phyloP scores from a whole-genome alignment of 2,888 invertebrate genomes.

The Fragum whitleyi region DNA sequence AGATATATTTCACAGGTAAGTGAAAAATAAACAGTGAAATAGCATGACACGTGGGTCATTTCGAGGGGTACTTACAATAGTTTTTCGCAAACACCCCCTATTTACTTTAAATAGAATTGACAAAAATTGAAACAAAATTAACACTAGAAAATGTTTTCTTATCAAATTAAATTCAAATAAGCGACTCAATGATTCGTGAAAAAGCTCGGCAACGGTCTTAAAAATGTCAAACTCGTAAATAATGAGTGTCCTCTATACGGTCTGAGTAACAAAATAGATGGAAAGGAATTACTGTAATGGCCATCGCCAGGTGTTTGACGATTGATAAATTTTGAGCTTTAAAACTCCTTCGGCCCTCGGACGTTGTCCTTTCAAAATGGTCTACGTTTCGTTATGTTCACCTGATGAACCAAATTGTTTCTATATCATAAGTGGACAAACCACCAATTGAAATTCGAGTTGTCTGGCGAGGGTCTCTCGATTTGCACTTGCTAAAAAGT shows the following conservation, averaged over 20 bases:
- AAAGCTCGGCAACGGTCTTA: slow-evolving; percentile 1
- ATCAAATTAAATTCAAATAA: slow-evolving; percentile 27
- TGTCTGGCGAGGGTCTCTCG: too few relatives aligned
- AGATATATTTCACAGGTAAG: background rate
- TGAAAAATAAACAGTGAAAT: slow-evolving; percentile 4
- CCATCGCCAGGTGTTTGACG: background rate
- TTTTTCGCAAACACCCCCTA: background rate
- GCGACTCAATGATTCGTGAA: slow-evolving; percentile 11
- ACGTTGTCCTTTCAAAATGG: too few relatives aligned
- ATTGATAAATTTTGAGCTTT: background rate
- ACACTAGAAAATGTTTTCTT: slow-evolving; percentile 2
- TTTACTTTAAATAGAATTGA: background rate
- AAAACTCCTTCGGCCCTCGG: too few relatives aligned
- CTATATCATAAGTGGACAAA: too few relatives aligned
- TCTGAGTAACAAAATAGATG: background rate
- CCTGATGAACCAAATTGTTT: too few relatives aligned
- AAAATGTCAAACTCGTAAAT: slow-evolving; percentile 18
- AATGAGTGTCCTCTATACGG: background rate
- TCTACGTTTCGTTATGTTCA: too few relatives aligned
- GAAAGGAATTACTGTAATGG: background rate
- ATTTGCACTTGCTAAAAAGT: too few relatives aligned
- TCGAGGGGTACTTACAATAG: too few relatives aligned
- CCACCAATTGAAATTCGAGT: too few relatives aligned
- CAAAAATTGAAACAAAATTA: slow-evolving; percentile 2
- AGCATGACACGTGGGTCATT: background rate